phyloP scores from a whole-genome alignment of 2,797 vertebrate species.

The Echeneis naucrates region DNA sequence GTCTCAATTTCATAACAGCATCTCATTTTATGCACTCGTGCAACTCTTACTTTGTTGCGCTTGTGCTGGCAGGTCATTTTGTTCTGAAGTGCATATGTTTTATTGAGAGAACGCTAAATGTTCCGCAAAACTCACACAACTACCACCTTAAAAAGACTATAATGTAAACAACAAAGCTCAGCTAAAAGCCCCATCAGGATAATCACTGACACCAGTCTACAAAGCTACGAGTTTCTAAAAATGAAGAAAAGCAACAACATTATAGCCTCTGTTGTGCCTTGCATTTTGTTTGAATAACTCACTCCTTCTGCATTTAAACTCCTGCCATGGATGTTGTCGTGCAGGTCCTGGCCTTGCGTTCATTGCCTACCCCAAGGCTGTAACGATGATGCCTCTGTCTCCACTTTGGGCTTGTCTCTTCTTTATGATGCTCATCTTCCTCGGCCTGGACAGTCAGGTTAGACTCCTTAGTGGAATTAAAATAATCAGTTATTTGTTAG shows the following conservation, averaged over 20 bases:
- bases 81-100: background rate
- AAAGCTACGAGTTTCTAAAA: too few relatives aligned
- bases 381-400: conserved; percentile 98
- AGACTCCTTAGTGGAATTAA: conserved; percentile 8
- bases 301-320: background rate
- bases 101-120: background rate
- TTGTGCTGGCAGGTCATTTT: background rate
- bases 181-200: background rate
- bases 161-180: background rate
- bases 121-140: background rate
- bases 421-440: conserved; percentile 99
- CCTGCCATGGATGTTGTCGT: conserved; percentile 6
- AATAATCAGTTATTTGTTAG: background rate
- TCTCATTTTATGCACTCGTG: background rate
- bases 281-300: background rate
- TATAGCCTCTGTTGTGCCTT: background rate
- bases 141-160: background rate
- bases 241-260: background rate
- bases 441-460: conserved; percentile 98
- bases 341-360: conserved; percentile 96
- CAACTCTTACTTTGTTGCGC: background rate
- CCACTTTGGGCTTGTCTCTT: conserved; percentile 97
- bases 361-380: conserved; percentile 98
- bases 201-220: background rate
- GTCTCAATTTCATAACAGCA: conserved; percentile 15